Evolutionary conservation across 2,113 vertebrate species (phyloP), one percentile per base, ranked within the genome.

Genomic region (Callospermophilus lateralis): DNA sequence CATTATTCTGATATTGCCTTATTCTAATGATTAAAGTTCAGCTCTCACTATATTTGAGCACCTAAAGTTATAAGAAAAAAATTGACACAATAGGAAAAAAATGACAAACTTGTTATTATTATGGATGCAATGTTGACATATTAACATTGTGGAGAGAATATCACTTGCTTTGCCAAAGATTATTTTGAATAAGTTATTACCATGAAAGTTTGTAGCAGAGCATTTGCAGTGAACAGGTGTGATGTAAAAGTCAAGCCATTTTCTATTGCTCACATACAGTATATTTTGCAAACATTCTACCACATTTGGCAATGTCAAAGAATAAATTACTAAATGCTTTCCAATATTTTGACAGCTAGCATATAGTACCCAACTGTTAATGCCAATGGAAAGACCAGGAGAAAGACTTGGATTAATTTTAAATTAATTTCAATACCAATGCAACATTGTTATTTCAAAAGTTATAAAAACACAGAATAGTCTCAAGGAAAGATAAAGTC

Each of bases 281-380:
- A 76, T 96, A 63, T 97, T 97, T 97, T 97, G 91, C 91, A 97
- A 96, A 97, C 95, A 97, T 73, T 93, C 92, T 61, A 92, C 65
- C 65, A 92, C n/a, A 55, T 20, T 97, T 97, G 89, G 91, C 93
- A 97, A 79, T 39, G 73, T 70, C 67, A 28, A 76, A 89, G 78
- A 89, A 91, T 91, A 93, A 89, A 91, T 89, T 87, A 92, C 34
- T 81, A 87, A 94, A 34, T 61, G 42, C 20, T 76, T 97, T 92
- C 91, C 93, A 97, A 77, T 97, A 92, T 97, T 98, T 97, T 96
- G 97, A 97, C 95, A 97, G 89, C 55, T 95, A 95, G 65, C 95
- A 96, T 96, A 89, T 74, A 95, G 58, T 73, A 72, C 28, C 97
- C 96, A 97, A 97, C 94, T 98, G 93, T 89, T 96, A 95, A 96